Evolutionary conservation across 2,113 vertebrate species (phyloP), one percentile per base, ranked within the genome.

Genomic region (Nettapus auritus): DNA sequence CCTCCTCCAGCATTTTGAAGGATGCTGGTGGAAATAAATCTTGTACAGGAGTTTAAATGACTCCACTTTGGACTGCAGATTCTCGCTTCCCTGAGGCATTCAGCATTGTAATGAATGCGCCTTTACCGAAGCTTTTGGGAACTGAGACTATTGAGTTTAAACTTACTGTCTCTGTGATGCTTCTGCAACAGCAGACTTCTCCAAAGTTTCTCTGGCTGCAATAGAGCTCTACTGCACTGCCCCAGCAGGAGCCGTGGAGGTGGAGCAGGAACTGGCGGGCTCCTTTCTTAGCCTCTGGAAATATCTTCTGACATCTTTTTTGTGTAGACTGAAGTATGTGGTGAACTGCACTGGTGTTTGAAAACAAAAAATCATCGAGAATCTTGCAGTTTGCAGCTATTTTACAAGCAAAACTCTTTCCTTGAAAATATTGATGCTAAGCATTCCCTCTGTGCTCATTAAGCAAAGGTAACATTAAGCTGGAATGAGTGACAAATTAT

Each of bases 221-320:
- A 13, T 68, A 50, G 74, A 48, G 48, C 62, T 82, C 69, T 56
- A 38, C 42, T 62, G n/a, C 18, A 29, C 1, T 3, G 10, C 13
- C 74, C 26, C 23, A 44, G 79, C 29, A 81, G 86, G 42, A 91
- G 29, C 50, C 14, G 13, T 6, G 14, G 44, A 89, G 62, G 15
- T 71, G 11, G 38, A 87, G 55, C 8, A 46, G 36, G 55, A 60
- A 26, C 28, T 62, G 19, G 7, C 0, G 0, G 0, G 50, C 11
- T 68, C 31, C 66, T 88, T 64, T 53, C 57, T 82, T 73, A 50
- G 59, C 44, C 21, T 83, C 0, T 62, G 68, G 36, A 86, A 69
- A 29, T 69, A 53, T 16, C 20, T 94, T 90, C 59, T 86, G 82
- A 38, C 40, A 20, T 53, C 59, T 60, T 85, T 33, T 15, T 53